phyloP scores from a whole-genome alignment of 2,797 vertebrate genomes.

The Neopelma chrysocephalum region DNA sequence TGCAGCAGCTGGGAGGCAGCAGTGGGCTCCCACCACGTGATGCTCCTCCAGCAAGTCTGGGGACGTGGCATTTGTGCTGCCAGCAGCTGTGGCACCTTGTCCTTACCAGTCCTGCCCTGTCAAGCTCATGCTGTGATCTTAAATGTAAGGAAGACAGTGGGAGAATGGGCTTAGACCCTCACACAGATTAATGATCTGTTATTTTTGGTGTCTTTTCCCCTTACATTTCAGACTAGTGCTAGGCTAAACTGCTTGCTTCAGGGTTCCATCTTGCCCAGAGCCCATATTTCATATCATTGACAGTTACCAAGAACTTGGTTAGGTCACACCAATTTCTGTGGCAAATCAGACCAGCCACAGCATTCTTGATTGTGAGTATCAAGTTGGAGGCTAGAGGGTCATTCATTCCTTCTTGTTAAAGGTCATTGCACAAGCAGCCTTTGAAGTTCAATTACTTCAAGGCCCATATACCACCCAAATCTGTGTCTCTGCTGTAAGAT shows the following conservation, averaged over 20 bases:
- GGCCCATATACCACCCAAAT: not conserved
- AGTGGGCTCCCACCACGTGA: not conserved
- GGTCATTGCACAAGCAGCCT: not conserved
- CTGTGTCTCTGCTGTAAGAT: not conserved
- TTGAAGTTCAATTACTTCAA: conserved; percentile 22
- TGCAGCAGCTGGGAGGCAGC: fast-evolving
- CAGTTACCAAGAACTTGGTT: not conserved
- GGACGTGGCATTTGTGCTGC: not conserved
- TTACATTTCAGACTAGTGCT: not conserved
- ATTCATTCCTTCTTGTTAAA: not conserved
- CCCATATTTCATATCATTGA: fast-evolving
- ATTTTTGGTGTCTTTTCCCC: not conserved
- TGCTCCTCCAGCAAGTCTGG: not conserved
- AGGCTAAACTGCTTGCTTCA: not conserved
- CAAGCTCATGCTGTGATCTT: fast-evolving
- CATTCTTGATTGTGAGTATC: not conserved
- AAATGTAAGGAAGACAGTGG: not conserved
- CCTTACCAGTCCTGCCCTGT: fast-evolving
- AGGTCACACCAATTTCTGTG: not conserved
- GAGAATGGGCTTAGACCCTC: not conserved
- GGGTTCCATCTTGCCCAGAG: not conserved
- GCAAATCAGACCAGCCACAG: not conserved
- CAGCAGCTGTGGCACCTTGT: not conserved
- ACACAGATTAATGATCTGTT: not conserved
- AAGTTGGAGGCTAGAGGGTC: not conserved